Percentiles rank a stretch among this genome's conserved stretches.
Evolutionary conservation across 2,888 invertebrate species (phyloP).

Genomic region (Galeopsomyia nigrocyanea): DNA sequence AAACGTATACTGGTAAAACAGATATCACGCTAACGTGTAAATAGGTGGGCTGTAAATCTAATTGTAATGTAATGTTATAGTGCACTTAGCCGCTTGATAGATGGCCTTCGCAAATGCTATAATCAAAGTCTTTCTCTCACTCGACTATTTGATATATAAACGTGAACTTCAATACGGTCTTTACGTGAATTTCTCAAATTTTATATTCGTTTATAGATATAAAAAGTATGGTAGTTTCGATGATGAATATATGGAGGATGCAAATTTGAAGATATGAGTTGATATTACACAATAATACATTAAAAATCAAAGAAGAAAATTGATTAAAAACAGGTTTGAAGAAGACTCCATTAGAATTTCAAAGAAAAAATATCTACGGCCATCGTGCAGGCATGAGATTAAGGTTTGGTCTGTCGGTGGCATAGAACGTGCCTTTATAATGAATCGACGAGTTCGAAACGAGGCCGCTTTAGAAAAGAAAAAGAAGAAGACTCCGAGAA

Average conservation of each 20-base stretch:
- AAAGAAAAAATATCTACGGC: constrained; percentile 39
- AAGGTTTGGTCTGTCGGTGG: background rate
- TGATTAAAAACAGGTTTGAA: constrained; percentile 4
- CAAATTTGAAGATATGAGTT: background rate
- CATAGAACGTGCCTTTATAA: constrained; percentile 45
- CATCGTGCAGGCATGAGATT: constrained; percentile 9
- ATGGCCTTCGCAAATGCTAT: constrained; percentile 35
- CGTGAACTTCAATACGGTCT: background rate
- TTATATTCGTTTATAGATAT: too few relatives aligned
- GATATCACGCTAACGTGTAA: constrained; percentile 28
- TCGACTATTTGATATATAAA: constrained; percentile 31
- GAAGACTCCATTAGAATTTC: constrained; percentile 30
- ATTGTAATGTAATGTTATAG: constrained; percentile 39
- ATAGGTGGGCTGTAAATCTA: constrained; percentile 35
- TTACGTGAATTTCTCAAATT: too few relatives aligned
- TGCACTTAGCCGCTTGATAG: constrained; percentile 30
- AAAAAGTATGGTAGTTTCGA: too few relatives aligned
- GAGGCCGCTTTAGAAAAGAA: constrained; percentile 1
- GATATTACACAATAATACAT: background rate
- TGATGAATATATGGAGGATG: too few relatives aligned
- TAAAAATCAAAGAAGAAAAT: background rate
- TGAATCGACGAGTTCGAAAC: constrained; percentile 26
- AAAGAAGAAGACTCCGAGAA: background rate
- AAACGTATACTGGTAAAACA: constrained; percentile 3
- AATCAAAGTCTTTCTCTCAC: constrained; percentile 33